Conservation (phyloP, 1,140 invertebrate species). For the Hestina assimilis region DNA sequence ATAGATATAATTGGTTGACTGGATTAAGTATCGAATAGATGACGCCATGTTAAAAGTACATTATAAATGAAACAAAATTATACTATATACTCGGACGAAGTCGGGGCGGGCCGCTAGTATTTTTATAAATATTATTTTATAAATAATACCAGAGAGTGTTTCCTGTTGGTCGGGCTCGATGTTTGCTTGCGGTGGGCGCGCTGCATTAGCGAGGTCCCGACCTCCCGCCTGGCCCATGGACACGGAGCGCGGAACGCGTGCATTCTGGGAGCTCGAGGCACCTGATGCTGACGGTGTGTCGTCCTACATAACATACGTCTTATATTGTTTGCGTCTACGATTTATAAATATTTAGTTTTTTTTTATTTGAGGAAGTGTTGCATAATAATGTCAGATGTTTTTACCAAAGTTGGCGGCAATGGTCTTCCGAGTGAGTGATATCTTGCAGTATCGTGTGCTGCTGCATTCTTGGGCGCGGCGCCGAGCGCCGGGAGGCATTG, state of each 20-base stretch:
- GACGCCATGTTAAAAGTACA: no score
- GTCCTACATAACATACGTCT: neutral
- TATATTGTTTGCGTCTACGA: neutral
- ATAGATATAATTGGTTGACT: no score
- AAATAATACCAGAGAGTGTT: constrained; percentile 43
- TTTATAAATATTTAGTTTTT: neutral
- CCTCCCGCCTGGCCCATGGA: constrained; percentile 77
- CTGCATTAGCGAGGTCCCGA: constrained; percentile 44
- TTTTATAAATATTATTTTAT: no score
- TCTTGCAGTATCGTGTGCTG: constrained; percentile 31
- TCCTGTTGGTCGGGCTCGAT: constrained; percentile 37
- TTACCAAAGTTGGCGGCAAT: constrained; percentile 34
- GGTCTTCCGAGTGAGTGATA: constrained; percentile 61
- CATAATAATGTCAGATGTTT: no score
- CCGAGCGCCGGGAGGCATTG: constrained; percentile 88
- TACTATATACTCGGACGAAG: no score
- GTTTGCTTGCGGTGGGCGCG: constrained; percentile 33
- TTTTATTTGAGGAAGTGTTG: no score
- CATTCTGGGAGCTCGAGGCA: constrained; percentile 10
- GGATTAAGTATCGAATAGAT: no score
- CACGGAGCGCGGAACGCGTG: constrained; percentile 78
- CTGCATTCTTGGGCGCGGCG: constrained; percentile 77
- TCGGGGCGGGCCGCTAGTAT: no score
- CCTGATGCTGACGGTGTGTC: constrained; percentile 15
- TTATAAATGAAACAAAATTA: no score